Evolutionary conservation across 2,888 invertebrate genomes (phyloP), one percentile per base, ranked within the genome.

Genomic region (Anthophora plumipes): DNA sequence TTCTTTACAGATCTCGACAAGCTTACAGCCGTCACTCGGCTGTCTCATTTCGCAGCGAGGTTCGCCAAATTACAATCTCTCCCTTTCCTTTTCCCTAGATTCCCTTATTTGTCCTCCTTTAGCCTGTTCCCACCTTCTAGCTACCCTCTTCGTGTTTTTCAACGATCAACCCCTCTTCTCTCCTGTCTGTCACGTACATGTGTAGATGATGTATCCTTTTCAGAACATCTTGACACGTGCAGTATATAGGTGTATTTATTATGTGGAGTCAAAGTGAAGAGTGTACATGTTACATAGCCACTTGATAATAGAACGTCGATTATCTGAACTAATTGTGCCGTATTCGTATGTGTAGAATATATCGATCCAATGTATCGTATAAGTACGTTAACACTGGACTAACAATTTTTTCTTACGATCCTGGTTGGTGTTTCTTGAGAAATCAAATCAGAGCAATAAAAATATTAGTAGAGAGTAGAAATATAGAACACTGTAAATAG

Each of bases 1-100:
- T 43, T 54, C 57, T 39, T 25, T 37, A 39, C 22, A 68, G 54
- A 43, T n/a, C 60, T 22, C 70, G 70, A 82, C 78, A 59, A 77
- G 69, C 54, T 31, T n/a, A n/a, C 52, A 74, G 71, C 68, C 68
- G 86, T 86, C 85, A 78, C 77, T 70, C 85, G 69, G 74, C 72
- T 86, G 86, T 86, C 85, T 86, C 79, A 79, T 85, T 85, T 86
- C 77, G 70, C 79, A 72, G 73, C 54, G 64, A 79, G 81, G 69
- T 86, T 86, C 83, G 79, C 77, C 84, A 85, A 85, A 85, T 85
- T 85, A 79, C 85, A 66, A 86, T 86, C 84, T 81, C 81, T 81
- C 83, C 84, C 79, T 85, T 77, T 86, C 74, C 71, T 67, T 57
- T 14, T 4, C 50, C 61, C 82, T 78, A 81, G 84, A 86, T 85